Percentiles rank a stretch among this genome's conserved stretches.
Evolutionary conservation across 2,888 invertebrate species (phyloP).

Genomic region (Crematogaster levior): DNA sequence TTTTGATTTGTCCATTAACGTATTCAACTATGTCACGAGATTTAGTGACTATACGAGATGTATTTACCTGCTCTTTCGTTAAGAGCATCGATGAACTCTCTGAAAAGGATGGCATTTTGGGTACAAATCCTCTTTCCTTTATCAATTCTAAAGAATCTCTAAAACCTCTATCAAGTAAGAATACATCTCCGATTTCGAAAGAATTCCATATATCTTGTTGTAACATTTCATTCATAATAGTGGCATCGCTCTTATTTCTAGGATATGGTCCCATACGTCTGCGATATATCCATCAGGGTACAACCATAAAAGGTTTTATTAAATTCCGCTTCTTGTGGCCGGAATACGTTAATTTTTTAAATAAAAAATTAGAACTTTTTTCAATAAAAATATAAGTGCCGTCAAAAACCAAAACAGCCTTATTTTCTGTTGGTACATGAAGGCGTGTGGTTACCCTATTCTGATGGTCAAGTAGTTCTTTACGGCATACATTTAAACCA

Average conservation of each 20-base stretch:
- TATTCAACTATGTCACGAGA: too few species aligned
- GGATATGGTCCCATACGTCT: not conserved
- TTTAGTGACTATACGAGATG: too few species aligned
- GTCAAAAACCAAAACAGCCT: not conserved
- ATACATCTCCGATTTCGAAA: not conserved
- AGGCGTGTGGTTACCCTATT: too few species aligned
- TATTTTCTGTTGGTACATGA: too few species aligned
- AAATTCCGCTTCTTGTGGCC: too few species aligned
- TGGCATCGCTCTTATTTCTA: not conserved
- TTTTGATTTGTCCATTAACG: too few species aligned
- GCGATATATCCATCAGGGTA: not conserved
- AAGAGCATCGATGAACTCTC: not conserved
- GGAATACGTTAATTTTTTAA: not conserved
- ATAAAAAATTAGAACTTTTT: not conserved
- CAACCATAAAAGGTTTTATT: not conserved
- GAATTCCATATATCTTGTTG: not conserved
- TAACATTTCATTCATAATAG: not conserved
- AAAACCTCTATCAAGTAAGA: not conserved
- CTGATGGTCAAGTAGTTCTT: too few species aligned
- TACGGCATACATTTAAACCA: too few species aligned
- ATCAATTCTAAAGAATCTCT: not conserved
- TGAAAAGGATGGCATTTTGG: constrained; percentile 3
- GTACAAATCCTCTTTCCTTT: not conserved
- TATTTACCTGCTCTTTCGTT: too few species aligned
- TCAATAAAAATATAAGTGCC: not conserved